Base-by-base conservation (phyloP, 2,888 invertebrate species). In the Diarsia rubi region DNA sequence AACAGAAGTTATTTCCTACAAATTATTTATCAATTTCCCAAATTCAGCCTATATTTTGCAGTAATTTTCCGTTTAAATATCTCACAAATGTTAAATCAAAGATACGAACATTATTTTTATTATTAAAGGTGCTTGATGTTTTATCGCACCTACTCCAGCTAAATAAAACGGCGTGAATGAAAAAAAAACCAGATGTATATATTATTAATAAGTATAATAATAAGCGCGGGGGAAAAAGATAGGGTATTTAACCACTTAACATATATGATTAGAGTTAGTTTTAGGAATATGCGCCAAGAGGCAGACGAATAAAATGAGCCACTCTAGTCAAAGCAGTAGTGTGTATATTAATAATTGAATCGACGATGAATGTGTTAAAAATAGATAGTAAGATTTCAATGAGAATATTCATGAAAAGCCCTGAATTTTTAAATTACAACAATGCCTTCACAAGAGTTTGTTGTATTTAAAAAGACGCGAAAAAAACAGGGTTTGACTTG, bases 251-350 rank as follows among this genome's bases (percentile, higher is more conserved):
- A 72, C 63, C 52, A 62, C 19, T 31, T 63, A n/a, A n/a, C n/a
- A n/a, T 59, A 57, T 57, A 52, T 54, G 16, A 49, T 27, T 65
- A 67, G 54, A 54, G 8, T 42, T 73, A 78, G 52, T 27, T 74
- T 45, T 64, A 73, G 67, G 27, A 19, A 47, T 52, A 64, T 2
- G 21, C 14, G 71, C 69, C 71, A 12, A 24, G 12, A 0, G 66
- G 74, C 79, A n/a, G 37, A 37, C 37, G 37, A 27, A 52, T 19
- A 45, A 64, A 47, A 67, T 57, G 90, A 86, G 89, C 88, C 65
- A 86, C 68, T 90, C 92, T 92, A 92, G 92, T 92, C 92, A 92
- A 85, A 87, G 69, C 73, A 78, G 89, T 92, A 92, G 91, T 81
- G 45, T 92, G 91, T 92, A 91, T 59, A 90, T 92, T 91, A 64